These are phyloP conservation scores for Mechanitis mazaeus DNA, from an alignment of 2,888 invertebrate species.

Conservation along the genomic window DNA sequence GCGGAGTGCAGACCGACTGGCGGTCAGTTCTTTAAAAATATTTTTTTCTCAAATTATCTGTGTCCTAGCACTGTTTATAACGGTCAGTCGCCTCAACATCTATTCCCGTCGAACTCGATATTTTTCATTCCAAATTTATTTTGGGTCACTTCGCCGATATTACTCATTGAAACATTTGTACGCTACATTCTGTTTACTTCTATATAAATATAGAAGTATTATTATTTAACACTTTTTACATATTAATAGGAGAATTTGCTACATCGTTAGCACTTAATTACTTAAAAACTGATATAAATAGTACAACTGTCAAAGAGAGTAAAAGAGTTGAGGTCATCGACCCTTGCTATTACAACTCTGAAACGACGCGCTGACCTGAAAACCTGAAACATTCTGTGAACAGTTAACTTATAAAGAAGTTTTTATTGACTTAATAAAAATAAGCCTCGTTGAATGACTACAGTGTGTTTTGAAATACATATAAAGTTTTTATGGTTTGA, in stretches of 20 bases:
- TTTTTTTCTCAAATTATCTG: background rate
- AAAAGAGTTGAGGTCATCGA: conserved; percentile 1
- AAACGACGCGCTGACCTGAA: conserved; percentile 14
- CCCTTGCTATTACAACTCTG: background rate
- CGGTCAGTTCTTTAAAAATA: no score
- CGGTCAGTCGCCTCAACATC: conserved; percentile 2
- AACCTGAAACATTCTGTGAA: background rate
- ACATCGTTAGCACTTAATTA: no score
- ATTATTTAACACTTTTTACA: no score
- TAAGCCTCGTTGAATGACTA: background rate
- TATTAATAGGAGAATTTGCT: no score
- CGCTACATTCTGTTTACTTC: no score
- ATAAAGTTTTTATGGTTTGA: no score
- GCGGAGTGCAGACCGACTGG: no score
- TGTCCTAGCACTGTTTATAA: background rate
- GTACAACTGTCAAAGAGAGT: background rate
- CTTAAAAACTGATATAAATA: no score
- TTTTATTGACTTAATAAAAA: conserved; percentile 1
- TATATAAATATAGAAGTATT: no score
- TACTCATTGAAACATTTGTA: conserved; percentile 15
- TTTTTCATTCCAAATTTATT: conserved; percentile 22
- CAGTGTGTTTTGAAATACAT: no score
- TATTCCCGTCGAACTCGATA: conserved; percentile 20
- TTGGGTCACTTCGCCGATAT: conserved; percentile 17
- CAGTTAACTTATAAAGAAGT: conserved; percentile 1